A percentile compares a stretch with the other conserved stretches of the same genome.
Evolutionary conservation across 2,113 vertebrate species (phyloP).

Genomic region (Xiphias gladius): DNA sequence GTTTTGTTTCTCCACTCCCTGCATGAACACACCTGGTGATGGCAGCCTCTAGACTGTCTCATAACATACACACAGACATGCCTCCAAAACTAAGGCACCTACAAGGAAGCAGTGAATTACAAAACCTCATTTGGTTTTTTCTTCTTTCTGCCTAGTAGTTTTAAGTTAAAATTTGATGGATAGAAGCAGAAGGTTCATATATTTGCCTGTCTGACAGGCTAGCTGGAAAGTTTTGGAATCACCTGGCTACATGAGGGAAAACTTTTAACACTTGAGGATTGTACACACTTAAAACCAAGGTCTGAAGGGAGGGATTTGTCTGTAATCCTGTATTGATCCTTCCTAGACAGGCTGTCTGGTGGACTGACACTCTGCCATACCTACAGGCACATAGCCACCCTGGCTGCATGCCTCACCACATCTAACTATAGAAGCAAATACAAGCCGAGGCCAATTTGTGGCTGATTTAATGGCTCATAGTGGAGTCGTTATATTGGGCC

Average conservation of each 20-base stretch:
- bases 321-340: constrained; percentile 67
- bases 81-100: neutral
- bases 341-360: constrained; percentile 66
- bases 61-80: neutral
- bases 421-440: constrained; percentile 64
- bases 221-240: constrained; percentile 31
- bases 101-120: constrained; percentile 4
- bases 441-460: constrained; percentile 50
- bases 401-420: constrained; percentile 57
- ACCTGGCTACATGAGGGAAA: constrained; percentile 37
- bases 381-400: constrained; percentile 52
- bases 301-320: constrained; percentile 62
- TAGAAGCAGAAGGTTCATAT: neutral
- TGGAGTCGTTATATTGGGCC: constrained; percentile 29
- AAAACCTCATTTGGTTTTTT: neutral
- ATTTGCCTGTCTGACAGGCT: constrained; percentile 11
- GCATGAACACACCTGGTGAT: constrained; percentile 51
- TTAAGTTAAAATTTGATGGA: constrained; percentile 24
- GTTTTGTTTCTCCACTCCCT: constrained; percentile 55
- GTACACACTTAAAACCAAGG: constrained; percentile 51
- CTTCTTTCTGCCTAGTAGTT: constrained; percentile 9
- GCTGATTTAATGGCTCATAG: constrained; percentile 48
- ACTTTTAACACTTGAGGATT: constrained; percentile 53
- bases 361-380: constrained; percentile 61
- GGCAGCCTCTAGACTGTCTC: constrained; percentile 25